Conservation (phyloP, 2,888 invertebrate genomes). For the Tridacna gigas region DNA sequence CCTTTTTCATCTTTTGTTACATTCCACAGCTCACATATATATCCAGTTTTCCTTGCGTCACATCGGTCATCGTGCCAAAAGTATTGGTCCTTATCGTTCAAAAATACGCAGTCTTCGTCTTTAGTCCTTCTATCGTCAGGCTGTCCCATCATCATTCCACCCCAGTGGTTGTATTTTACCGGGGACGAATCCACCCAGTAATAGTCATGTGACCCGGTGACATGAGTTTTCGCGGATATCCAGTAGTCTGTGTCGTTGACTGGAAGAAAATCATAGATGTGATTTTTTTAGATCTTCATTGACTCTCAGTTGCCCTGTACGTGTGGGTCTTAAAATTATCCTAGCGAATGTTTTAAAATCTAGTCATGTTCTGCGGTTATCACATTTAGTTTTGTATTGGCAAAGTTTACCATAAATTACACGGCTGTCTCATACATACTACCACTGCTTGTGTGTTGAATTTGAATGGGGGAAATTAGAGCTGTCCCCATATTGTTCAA, state of each 20-base stretch:
- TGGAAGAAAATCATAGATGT: not conserved
- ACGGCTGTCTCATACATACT: too few relatives aligned
- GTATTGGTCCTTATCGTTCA: conserved; percentile 26
- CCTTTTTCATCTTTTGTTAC: not conserved
- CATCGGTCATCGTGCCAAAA: conserved; percentile 24
- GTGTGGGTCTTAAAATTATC: too few relatives aligned
- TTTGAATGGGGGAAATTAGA: too few relatives aligned
- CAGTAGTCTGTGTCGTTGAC: conserved; percentile 13
- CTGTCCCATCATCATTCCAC: conserved; percentile 12
- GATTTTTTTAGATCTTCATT: too few relatives aligned
- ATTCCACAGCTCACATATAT: conserved; percentile 27
- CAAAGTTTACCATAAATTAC: too few relatives aligned
- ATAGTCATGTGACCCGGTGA: not conserved
- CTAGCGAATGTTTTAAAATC: too few relatives aligned
- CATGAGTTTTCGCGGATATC: conserved; percentile 2
- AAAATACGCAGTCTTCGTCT: conserved; percentile 21
- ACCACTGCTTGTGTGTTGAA: too few relatives aligned
- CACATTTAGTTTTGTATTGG: too few relatives aligned
- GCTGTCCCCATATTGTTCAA: too few relatives aligned
- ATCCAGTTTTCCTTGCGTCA: conserved; percentile 7
- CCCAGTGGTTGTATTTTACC: conserved; percentile 14
- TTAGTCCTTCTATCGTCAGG: conserved; percentile 16
- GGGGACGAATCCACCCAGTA: conserved; percentile 6
- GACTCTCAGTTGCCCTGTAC: too few relatives aligned
- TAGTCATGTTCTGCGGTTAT: too few relatives aligned